Percentiles rank a stretch among this genome's conserved stretches.
These are phyloP conservation scores for Sitophilus oryzae DNA, from an alignment of 1,140 invertebrate genomes.

Conservation along the genomic window DNA sequence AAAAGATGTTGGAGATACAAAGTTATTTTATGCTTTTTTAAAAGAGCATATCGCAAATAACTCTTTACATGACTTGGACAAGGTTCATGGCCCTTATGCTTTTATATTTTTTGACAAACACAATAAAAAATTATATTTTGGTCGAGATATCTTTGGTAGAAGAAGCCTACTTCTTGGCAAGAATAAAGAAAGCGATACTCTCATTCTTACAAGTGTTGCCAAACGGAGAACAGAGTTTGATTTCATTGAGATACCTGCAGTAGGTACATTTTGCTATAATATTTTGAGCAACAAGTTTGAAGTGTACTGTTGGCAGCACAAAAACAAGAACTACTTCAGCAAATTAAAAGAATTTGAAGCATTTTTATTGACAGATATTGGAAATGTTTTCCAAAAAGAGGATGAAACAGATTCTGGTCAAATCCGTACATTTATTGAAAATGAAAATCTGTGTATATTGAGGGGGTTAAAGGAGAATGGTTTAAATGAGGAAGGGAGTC, in stretches of 20 bases:
- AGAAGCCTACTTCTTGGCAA: slow-evolving; percentile 70
- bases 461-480: slow-evolving; percentile 38
- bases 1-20: slow-evolving; percentile 44
- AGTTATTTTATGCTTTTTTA: slow-evolving; percentile 41
- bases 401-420: slow-evolving; percentile 4
- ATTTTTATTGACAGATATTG: slow-evolving; percentile 41
- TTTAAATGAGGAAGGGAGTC: slow-evolving; percentile 35
- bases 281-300: slow-evolving; percentile 45
- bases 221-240: slow-evolving; percentile 48
- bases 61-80: slow-evolving; percentile 46
- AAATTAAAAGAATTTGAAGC: slow-evolving; percentile 41
- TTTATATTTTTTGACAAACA: slow-evolving; percentile 71
- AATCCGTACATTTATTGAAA: slow-evolving; percentile 23
- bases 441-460: slow-evolving; percentile 13
- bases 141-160: slow-evolving; percentile 78
- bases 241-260: slow-evolving; percentile 66
- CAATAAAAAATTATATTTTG: slow-evolving; percentile 67
- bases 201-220: slow-evolving; percentile 57
- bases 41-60: slow-evolving; percentile 35
- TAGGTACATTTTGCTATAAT: slow-evolving; percentile 62
- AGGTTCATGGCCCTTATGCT: slow-evolving; percentile 75
- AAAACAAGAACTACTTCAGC: slow-evolving; percentile 37
- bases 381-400: slow-evolving; percentile 22
- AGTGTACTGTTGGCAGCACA: slow-evolving; percentile 45
- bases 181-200: slow-evolving; percentile 38